These are phyloP conservation scores for Aleiodes alternator DNA, from an alignment of 2,888 invertebrate species.

Conservation along the genomic window DNA sequence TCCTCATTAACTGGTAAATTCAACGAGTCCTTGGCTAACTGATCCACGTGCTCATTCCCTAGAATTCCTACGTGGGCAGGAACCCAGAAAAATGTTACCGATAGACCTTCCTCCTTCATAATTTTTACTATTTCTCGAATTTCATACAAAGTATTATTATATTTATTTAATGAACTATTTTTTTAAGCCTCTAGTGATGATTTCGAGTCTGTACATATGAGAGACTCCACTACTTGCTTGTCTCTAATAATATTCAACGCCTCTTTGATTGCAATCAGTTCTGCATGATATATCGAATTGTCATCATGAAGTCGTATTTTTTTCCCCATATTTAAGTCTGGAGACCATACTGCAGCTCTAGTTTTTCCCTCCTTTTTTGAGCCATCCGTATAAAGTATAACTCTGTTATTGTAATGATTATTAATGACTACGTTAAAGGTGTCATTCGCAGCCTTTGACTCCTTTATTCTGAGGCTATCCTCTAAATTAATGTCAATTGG, in stretches of 20 bases:
- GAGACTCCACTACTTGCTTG: not conserved
- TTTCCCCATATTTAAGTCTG: not conserved
- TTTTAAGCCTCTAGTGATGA: conserved; percentile 43
- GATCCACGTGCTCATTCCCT: conserved; percentile 50
- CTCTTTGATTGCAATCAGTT: conserved; percentile 47
- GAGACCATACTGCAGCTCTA: conserved; percentile 14
- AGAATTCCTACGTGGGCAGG: conserved; percentile 49
- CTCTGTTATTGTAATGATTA: not conserved
- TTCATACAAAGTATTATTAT: not conserved
- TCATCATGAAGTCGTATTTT: conserved; percentile 16
- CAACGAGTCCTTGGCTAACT: conserved; percentile 24
- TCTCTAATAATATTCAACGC: conserved; percentile 34
- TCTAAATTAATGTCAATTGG: conserved; percentile 6
- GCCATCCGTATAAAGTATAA: conserved; percentile 41
- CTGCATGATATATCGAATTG: conserved; percentile 49
- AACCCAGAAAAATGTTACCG: conserved; percentile 50
- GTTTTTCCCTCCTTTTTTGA: conserved; percentile 23
- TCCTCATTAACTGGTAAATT: not conserved
- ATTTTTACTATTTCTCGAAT: conserved; percentile 7
- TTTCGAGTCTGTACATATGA: conserved; percentile 47
- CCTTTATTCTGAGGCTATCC: conserved; percentile 8
- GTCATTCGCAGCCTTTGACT: not conserved
- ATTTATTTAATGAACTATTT: not conserved
- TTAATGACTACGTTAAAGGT: not conserved
- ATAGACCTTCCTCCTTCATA: not conserved